Evolutionary conservation across 2,888 invertebrate genomes (phyloP).

Genomic region (Drosophila nr. perissopoda): DNA sequence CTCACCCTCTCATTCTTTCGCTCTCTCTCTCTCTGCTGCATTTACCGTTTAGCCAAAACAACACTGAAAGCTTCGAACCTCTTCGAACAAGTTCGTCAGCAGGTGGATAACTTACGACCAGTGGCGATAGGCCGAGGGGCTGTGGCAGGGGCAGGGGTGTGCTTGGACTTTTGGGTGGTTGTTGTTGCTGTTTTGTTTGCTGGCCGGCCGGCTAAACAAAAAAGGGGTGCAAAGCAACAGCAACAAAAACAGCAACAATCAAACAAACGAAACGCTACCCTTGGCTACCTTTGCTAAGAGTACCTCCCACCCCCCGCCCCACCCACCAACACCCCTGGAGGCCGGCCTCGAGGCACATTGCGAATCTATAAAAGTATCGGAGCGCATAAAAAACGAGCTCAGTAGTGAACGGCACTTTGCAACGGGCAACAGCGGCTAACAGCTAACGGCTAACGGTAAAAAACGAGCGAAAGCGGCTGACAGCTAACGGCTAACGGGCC

Average conservation of each 20-base stretch:
- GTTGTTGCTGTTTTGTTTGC: slow-evolving; percentile 52
- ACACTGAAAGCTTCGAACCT: slow-evolving; percentile 71
- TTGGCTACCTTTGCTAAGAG: slow-evolving; percentile 27
- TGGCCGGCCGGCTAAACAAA: slow-evolving; percentile 68
- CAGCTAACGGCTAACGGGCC: slow-evolving; percentile 9
- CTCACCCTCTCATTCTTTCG: neutral
- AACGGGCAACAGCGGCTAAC: slow-evolving; percentile 47
- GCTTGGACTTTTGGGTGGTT: slow-evolving; percentile 43
- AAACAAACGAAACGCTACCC: slow-evolving; percentile 29
- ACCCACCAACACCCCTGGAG: slow-evolving; percentile 21
- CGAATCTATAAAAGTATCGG: slow-evolving; percentile 85
- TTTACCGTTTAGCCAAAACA: slow-evolving; percentile 54
- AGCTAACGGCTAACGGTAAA: slow-evolving; percentile 18
- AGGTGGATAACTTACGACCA: slow-evolving; percentile 41
- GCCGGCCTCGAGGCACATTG: slow-evolving; percentile 70
- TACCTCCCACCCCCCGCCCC: neutral
- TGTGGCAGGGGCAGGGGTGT: slow-evolving; percentile 15
- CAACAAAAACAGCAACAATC: slow-evolving; percentile 28
- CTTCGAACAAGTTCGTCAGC: slow-evolving; percentile 65
- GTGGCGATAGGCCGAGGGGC: neutral
- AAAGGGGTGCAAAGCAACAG: slow-evolving; percentile 32
- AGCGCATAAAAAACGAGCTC: slow-evolving; percentile 84
- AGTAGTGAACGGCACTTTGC: slow-evolving; percentile 84
- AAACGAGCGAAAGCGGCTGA: slow-evolving; percentile 17
- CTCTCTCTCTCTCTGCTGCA: slow-evolving; percentile 15